Evolutionary conservation across 2,797 vertebrate genomes (phyloP), one percentile per base, ranked within the genome.

Genomic region (Channallabes apus): DNA sequence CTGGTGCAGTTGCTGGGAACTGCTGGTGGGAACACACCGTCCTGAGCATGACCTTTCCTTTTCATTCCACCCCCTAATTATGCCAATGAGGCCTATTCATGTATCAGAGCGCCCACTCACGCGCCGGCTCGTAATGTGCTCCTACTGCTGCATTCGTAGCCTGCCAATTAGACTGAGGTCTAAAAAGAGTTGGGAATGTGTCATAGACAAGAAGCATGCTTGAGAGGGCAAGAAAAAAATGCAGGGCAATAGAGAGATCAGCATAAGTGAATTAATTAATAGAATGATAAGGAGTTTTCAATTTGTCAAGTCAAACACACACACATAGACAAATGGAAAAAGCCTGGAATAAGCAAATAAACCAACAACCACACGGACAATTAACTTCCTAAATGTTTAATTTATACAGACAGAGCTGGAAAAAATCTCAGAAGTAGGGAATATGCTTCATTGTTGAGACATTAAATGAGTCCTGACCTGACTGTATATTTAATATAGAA

Each of bases 111-210:
- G 56, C 80, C 85, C 84, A 82, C 69, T 82, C 71, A 32, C 27
- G n/a, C 35, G 32, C 85, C 20, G 56, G 51, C 64, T 82, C 20
- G 29, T 78, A 86, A 82, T 71, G 76, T 73, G 73, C 72, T 76
- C 85, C 80, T 71, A 86, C 62, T 69, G 80, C 54, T 54, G 80
- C 56, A 14, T 69, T 56, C 73, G n/a, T 51, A 46, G 38, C 58
- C 80, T 83, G 38, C 72, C 85, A 83, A 86, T 86, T 86, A 86
- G 73, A 58, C 81, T 22, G 29, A 41, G 85, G 76, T 82, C 72
- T 51, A 32, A 78, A 76, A 86, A 82, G 56, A 78, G 35, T 7
- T 29, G 64, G 56, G 85, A 77, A 86, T 22, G 79, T 76, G 61
- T 77, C 79, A 86, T 9, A 24, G 73, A 73, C 72, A 24, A 46